These are phyloP conservation scores for Chrosomus eos DNA, from an alignment of 2,797 vertebrate species.

Conservation along the genomic window DNA sequence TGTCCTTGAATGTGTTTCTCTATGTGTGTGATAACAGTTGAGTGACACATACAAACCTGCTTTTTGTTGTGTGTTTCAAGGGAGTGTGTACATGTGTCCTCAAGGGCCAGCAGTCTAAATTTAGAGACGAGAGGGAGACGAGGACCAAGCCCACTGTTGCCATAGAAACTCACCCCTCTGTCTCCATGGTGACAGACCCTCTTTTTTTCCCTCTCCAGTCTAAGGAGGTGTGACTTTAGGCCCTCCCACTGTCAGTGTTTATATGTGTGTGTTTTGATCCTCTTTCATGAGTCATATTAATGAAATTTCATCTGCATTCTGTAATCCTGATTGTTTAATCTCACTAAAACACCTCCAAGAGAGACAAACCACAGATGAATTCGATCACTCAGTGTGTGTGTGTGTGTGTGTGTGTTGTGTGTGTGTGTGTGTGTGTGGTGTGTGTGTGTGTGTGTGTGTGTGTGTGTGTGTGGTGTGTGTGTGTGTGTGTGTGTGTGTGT, in stretches of 20 bases:
- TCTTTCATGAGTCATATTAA: conserved; percentile 22
- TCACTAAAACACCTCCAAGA: conserved; percentile 24
- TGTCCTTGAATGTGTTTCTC: conserved; percentile 1
- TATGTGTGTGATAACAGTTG: conserved; percentile 19
- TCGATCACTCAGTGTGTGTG: neutral
- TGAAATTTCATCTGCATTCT: conserved; percentile 30
- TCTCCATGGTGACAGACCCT: conserved; percentile 60
- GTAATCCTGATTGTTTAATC: conserved; percentile 44
- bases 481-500: too few relatives aligned
- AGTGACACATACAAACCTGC: conserved; percentile 39
- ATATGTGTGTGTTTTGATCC: conserved; percentile 34
- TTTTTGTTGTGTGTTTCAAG: conserved; percentile 33
- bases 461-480: too few relatives aligned
- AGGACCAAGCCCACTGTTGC: conserved; percentile 64
- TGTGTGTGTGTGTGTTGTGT: neutral
- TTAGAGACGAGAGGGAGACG: conserved; percentile 55
- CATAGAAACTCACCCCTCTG: conserved; percentile 62
- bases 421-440: too few relatives aligned
- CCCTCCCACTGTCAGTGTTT: conserved; percentile 48
- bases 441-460: neutral
- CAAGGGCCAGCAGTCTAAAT: conserved; percentile 56
- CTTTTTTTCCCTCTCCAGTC: conserved; percentile 44
- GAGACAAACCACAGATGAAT: neutral
- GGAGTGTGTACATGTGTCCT: conserved; percentile 34
- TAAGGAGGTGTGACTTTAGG: conserved; percentile 58